Conservation (phyloP, 1,140 invertebrate species). For the Aphidius ervi region DNA sequence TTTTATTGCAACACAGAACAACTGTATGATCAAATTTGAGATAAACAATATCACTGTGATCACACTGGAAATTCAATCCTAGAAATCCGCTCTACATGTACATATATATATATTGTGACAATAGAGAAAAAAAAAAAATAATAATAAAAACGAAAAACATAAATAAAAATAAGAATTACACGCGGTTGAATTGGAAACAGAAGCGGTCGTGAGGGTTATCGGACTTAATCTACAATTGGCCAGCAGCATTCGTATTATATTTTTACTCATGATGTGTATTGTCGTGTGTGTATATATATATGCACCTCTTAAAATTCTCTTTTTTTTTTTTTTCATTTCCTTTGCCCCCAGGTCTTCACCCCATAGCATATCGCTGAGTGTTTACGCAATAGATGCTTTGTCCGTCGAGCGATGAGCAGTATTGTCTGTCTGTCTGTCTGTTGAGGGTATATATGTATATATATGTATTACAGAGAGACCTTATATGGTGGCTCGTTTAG, state of each 20-base stretch:
- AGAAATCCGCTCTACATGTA: neutral
- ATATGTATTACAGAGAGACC: too few relatives aligned
- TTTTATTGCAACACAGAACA: too few relatives aligned
- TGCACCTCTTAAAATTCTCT: slow-evolving; percentile 19
- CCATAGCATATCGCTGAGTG: slow-evolving; percentile 38
- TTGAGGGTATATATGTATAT: slow-evolving; percentile 6
- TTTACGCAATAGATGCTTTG: slow-evolving; percentile 55
- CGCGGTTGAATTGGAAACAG: slow-evolving; percentile 33
- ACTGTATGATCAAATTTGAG: neutral
- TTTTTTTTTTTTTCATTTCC: slow-evolving; percentile 20
- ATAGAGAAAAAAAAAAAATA: slow-evolving; percentile 23
- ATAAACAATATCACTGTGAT: slow-evolving; percentile 1
- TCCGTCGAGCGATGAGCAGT: slow-evolving; percentile 50
- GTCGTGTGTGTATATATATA: slow-evolving; percentile 26
- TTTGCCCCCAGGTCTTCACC: slow-evolving; percentile 20
- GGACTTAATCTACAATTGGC: slow-evolving; percentile 41
- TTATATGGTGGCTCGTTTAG: neutral
- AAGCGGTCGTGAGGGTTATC: slow-evolving; percentile 32
- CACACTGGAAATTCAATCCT: slow-evolving; percentile 18
- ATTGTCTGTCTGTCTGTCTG: slow-evolving; percentile 45
- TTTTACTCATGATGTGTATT: slow-evolving; percentile 27
- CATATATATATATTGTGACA: slow-evolving; percentile 15
- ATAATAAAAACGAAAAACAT: slow-evolving; percentile 12
- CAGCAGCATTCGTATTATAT: slow-evolving; percentile 35
- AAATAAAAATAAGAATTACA: slow-evolving; percentile 31